Evolutionary conservation across 2,113 vertebrate species (phyloP).

Genomic region (mouse (Mus musculus)): GRCm39 chr11:54157001-54157500

Average conservation of each 20-base stretch:
- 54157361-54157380: background rate
- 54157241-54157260: background rate
- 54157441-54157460: background rate
- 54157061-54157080: background rate
- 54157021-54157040: background rate
- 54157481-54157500: background rate
- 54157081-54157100: background rate
- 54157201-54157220: background rate
- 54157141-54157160: background rate
- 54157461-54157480: slow-evolving; percentile 1
- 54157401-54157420: background rate
- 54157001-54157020: background rate
- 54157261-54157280: slow-evolving; percentile 24
- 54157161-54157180: background rate
- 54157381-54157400: background rate
- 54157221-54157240: background rate
- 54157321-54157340: too few species aligned
- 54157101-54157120: background rate
- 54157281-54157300: background rate
- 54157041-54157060: background rate
- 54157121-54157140: background rate
- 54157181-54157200: background rate
- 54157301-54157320: background rate
- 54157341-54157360: background rate
- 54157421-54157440: background rate